Evolutionary conservation across 1,140 invertebrate species (phyloP), one percentile per base, ranked within the genome.

Genomic region (Papilio polyxenes): DNA sequence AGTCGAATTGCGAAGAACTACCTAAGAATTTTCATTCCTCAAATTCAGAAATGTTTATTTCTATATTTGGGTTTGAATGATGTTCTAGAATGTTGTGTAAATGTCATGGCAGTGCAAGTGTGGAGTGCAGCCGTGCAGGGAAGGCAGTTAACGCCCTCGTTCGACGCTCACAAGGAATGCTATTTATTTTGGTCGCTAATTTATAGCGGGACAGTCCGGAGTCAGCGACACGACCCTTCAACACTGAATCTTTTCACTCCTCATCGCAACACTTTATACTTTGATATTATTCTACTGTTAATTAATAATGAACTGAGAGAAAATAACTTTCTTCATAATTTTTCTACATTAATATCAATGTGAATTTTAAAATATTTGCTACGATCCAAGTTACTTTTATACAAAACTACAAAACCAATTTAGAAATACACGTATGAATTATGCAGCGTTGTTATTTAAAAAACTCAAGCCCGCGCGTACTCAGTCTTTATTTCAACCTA

Each of bases 121-220:
- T 69, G 65, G 31, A 72, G 65, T 72, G 65, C 65, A 72, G 56
- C 80, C 75, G 77, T 83, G 82, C 79, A 82, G 85, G 85, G 82
- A 81, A 82, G 77, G 85, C 83, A 86, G 85, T 85, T 86, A 88
- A 87, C 88, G 86, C 85, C 86, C 85, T 85, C 83, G 83, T 85
- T 84, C 81, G 81, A 83, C 83, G 82, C 84, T 72, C 65, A 76
- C 75, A 56, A 80, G 84, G 83, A 85, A 84, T 84, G 87, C 84
- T 86, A 87, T 86, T 87, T 87, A 87, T 87, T 88, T 87, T 85
- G 82, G 88, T 90, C 85, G 87, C 88, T 87, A 89, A 91, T 88
- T 89, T 89, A 90, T 88, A 87, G 85, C 82, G 82, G 84, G 31
- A 80, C 78, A n/a, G 78, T 59, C n/a, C 59, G 53, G 31, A 77